phyloP scores from a whole-genome alignment of 2,113 vertebrate genomes.

The Microtus oregoni region DNA sequence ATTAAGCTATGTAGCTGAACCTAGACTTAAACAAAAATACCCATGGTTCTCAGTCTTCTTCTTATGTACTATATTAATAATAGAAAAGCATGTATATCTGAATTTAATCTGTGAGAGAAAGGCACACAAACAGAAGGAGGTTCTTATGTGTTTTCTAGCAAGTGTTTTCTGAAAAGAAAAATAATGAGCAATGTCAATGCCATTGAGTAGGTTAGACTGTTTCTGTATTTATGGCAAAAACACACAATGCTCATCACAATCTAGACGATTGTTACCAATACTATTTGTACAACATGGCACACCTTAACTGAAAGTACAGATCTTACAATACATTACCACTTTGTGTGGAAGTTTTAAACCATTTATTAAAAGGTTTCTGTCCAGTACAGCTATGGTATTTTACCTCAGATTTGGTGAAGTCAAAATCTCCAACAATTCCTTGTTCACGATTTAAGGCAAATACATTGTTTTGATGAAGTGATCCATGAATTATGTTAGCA shows the following conservation, averaged over 20 bases:
- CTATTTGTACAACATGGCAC: not conserved
- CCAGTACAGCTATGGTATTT: conserved; percentile 59
- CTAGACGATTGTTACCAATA: not conserved
- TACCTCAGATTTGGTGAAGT: conserved; percentile 90
- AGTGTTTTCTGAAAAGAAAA: conserved; percentile 41
- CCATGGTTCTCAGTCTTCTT: conserved; percentile 6
- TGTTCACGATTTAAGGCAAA: conserved; percentile 89
- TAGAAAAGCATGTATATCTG: not conserved
- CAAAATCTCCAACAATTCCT: conserved; percentile 91
- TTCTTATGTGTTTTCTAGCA: conserved; percentile 13
- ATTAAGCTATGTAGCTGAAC: conserved; percentile 40
- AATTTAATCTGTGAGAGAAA: not conserved
- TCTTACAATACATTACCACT: not conserved
- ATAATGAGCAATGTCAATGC: not conserved
- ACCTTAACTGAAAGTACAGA: conserved; percentile 1
- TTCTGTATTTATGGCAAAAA: conserved; percentile 43
- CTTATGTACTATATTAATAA: conserved; percentile 4
- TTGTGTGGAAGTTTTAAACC: not conserved
- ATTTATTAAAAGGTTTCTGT: conserved; percentile 56
- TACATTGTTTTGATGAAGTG: conserved; percentile 90
- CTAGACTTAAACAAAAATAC: conserved; percentile 7
- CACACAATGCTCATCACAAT: conserved; percentile 6
- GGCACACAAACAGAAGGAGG: not conserved
- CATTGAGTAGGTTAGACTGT: not conserved
- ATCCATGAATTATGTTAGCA: conserved; percentile 87